Evolutionary conservation across 1,140 invertebrate genomes (phyloP).

Genomic region (Macrobrachium rosenbergii): DNA sequence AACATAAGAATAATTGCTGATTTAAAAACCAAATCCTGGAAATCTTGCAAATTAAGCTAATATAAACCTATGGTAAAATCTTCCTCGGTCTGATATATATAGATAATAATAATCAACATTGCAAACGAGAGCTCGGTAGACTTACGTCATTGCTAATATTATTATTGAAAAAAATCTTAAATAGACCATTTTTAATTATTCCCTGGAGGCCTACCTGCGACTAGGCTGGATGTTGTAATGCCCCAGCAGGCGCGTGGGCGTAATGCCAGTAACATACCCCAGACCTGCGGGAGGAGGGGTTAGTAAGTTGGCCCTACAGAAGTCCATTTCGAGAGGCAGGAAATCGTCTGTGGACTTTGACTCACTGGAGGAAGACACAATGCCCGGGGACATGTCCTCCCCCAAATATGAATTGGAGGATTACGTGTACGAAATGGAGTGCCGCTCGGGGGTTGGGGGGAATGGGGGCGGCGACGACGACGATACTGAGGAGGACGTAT

Average conservation of each 20-base stretch:
- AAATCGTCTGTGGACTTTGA: not conserved
- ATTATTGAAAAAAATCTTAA: too few species aligned
- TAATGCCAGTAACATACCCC: conserved; percentile 47
- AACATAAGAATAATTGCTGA: too few species aligned
- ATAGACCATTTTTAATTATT: not conserved
- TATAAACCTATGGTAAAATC: too few species aligned
- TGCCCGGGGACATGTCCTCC: conserved; percentile 35
- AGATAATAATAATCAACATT: too few species aligned
- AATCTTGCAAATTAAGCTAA: too few species aligned
- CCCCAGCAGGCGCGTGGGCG: conserved; percentile 13
- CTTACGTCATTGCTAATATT: too few species aligned
- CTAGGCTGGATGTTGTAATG: conserved; percentile 7
- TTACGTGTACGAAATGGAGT: conserved; percentile 75
- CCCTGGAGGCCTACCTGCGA: not conserved
- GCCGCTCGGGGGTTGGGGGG: conserved; percentile 72
- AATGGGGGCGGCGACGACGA: conserved; percentile 71
- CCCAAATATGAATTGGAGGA: conserved; percentile 72
- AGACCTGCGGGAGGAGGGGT: conserved; percentile 27
- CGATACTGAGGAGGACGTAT: conserved; percentile 78
- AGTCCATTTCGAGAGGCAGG: not conserved
- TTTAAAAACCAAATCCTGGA: too few species aligned
- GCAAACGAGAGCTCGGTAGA: too few species aligned
- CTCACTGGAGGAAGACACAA: not conserved
- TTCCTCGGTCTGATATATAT: too few species aligned
- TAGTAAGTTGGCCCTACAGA: not conserved